Percentiles rank a stretch among this genome's conserved stretches.
phyloP scores from a whole-genome alignment of 2,888 invertebrate species.

The Eugnorisma glareosa region DNA sequence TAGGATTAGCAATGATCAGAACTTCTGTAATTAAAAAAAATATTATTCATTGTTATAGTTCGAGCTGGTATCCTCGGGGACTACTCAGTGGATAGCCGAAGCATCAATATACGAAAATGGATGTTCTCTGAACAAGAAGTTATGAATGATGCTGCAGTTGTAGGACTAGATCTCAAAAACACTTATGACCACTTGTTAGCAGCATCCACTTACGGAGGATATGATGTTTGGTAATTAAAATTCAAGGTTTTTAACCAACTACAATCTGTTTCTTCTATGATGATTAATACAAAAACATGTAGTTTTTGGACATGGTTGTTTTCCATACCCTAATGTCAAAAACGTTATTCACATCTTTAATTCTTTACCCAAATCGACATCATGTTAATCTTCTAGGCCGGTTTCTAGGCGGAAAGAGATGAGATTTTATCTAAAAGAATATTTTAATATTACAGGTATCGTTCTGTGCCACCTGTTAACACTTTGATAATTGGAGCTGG shows the following conservation, averaged over 20 bases:
- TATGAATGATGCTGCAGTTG: slow-evolving; percentile 94
- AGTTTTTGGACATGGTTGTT: neutral
- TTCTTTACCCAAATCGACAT: neutral
- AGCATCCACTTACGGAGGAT: slow-evolving; percentile 94
- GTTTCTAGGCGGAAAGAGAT: neutral
- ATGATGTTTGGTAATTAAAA: slow-evolving; percentile 90
- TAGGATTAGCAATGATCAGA: neutral
- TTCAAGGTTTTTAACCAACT: neutral
- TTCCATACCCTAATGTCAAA: neutral
- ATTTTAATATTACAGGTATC: slow-evolving; percentile 84
- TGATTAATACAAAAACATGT: neutral
- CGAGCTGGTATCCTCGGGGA: slow-evolving; percentile 92
- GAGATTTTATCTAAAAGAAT: too few species aligned
- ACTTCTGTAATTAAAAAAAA: neutral
- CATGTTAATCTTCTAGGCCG: neutral
- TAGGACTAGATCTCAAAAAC: slow-evolving; percentile 93
- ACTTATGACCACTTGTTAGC: slow-evolving; percentile 96
- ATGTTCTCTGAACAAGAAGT: slow-evolving; percentile 94
- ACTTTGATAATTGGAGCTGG: slow-evolving; percentile 95
- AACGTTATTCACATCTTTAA: neutral
- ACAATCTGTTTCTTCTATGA: neutral
- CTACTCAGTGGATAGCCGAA: slow-evolving; percentile 89
- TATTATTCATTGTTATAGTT: slow-evolving; percentile 82
- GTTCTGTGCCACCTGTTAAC: slow-evolving; percentile 94
- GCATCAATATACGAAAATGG: slow-evolving; percentile 96